Base-by-base conservation (phyloP, 1,140 invertebrate genomes). In the Drosophila kohkoa region DNA sequence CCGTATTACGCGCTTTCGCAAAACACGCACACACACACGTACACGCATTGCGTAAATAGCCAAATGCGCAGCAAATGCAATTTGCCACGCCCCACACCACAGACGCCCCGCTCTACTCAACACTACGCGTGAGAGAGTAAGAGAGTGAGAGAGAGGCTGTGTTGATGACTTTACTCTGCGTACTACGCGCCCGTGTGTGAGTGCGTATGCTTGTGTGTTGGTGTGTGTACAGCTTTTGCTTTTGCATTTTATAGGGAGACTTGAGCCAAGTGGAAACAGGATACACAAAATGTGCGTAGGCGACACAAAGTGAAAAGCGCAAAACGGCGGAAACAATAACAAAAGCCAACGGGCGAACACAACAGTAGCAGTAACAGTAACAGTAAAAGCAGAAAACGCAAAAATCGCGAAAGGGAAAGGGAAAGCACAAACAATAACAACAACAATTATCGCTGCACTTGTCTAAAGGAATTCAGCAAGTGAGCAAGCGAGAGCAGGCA, bases 61-160 rank as follows among this genome's bases (percentile, higher is more conserved):
- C 69, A 87, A 83, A 77, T 87, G 85, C 83, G 83, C 83, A 87
- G 83, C 85, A 83, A 87, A 73, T 80, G 83, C 83, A 88, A 74
- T 87, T 79, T 79, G 83, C 83, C 80, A 89, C 83, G 85, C 85
- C 83, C 85, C 83, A 79, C 67, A 45, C 52, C 65, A 49, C 71
- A 7, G 32, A 7, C 58, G 35, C 41, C 63, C 57, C 38, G n/a
- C 49, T 45, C 60, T 41, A 45, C 60, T 20, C 8, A 15, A 38
- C 5, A n/a, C 25, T 1, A 6, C 15, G 8, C 6, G 7, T 49
- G 48, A 49, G 48, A 10, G 48, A 49, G 48, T 4, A 16, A 51
- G 49, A 30, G 10, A 7, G 35, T 38, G 8, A 57, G 25, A 32
- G 4, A 59, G 63, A 52, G 52, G 62, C 43, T 52, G 35, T 41